These are phyloP conservation scores for Sitodiplosis mosellana DNA, from an alignment of 1,140 invertebrate species.

Conservation along the genomic window DNA sequence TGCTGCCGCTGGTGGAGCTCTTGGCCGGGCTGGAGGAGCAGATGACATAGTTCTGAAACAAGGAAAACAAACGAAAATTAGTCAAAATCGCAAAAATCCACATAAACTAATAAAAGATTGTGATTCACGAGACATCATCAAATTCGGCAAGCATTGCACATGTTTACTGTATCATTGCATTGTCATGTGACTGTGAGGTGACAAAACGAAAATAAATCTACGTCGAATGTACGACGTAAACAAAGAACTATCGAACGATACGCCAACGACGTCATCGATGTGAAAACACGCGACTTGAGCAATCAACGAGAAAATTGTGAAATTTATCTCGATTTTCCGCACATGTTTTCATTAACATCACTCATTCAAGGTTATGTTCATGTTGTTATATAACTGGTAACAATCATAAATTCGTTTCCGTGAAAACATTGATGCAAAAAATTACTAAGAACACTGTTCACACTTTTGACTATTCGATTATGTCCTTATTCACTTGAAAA, in stretches of 20 bases:
- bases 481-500: neutral
- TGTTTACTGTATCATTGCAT: neutral
- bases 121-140: too few species aligned
- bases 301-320: too few species aligned
- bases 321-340: too few species aligned
- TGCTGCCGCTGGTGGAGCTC: constrained; percentile 18
- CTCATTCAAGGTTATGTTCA: too few species aligned
- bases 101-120: neutral
- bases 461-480: neutral
- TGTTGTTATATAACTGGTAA: neutral
- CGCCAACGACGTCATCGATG: too few species aligned
- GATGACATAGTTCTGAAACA: constrained; percentile 1
- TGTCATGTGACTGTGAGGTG: neutral
- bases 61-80: neutral
- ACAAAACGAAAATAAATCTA: neutral
- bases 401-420: neutral
- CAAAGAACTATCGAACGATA: too few species aligned
- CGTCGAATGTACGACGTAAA: neutral
- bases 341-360: too few species aligned
- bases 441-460: neutral
- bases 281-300: too few species aligned
- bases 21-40: constrained; percentile 8
- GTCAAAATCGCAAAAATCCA: neutral
- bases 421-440: neutral
- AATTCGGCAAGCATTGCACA: neutral